These are phyloP conservation scores for Psilopsiagon aurifrons DNA, from an alignment of 2,113 vertebrate species.

Conservation along the genomic window DNA sequence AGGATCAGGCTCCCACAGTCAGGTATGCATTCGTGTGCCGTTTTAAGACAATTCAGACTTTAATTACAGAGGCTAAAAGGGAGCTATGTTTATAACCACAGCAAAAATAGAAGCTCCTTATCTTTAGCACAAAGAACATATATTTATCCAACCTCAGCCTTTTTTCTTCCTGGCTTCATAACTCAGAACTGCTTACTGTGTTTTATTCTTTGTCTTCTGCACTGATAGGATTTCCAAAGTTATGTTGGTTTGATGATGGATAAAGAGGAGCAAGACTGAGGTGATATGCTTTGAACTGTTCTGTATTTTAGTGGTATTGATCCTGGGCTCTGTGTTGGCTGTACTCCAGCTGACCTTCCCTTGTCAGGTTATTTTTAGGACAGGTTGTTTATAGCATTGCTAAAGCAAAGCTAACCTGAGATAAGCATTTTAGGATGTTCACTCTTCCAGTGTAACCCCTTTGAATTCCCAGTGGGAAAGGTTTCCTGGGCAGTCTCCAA, in stretches of 20 bases:
- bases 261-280: background rate
- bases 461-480: background rate
- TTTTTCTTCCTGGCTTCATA: background rate
- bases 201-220: background rate
- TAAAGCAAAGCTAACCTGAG: background rate
- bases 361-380: background rate
- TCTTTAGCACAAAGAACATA: background rate
- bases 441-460: background rate
- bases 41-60: background rate
- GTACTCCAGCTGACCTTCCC: background rate
- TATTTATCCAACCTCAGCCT: background rate
- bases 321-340: background rate
- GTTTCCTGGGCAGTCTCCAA: background rate
- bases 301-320: background rate
- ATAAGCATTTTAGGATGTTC: background rate
- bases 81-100: background rate
- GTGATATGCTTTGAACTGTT: background rate
- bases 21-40: fast-evolving
- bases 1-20: background rate
- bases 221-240: background rate
- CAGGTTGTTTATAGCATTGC: background rate
- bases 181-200: background rate
- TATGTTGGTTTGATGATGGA: background rate
- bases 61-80: background rate
- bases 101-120: background rate